Percentiles rank a stretch among this genome's conserved stretches.
phyloP scores from a whole-genome alignment of 92 coral and sea anemone genomes.

The Pocillopora meandrina region DNA sequence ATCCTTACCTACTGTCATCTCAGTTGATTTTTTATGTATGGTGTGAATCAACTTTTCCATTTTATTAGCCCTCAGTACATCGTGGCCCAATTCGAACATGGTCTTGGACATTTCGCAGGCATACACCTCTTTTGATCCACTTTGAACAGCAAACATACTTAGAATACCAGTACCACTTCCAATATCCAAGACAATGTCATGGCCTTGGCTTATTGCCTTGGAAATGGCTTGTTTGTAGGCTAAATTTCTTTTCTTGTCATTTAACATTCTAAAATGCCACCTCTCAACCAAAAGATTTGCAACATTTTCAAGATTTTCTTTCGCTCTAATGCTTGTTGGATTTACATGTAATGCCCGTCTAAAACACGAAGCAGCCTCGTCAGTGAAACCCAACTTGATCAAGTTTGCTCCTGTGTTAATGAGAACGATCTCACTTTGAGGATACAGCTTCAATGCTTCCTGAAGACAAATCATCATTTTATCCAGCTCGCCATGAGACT shows the following conservation, averaged over 20 bases:
- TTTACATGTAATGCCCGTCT: slow-evolving; percentile 74
- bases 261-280: slow-evolving; percentile 98
- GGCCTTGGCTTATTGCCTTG: slow-evolving; percentile 71
- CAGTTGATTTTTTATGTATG: slow-evolving; percentile 89
- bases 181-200: slow-evolving; percentile 81
- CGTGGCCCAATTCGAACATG: slow-evolving; percentile 90
- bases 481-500: slow-evolving; percentile 69
- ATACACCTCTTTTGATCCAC: slow-evolving; percentile 86
- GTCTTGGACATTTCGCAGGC: slow-evolving; percentile 99
- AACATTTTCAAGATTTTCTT: slow-evolving; percentile 83
- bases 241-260: slow-evolving; percentile 81
- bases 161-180: slow-evolving; percentile 97
- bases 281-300: slow-evolving; percentile 92
- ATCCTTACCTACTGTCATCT: slow-evolving; percentile 73
- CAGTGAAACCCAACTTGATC: slow-evolving; percentile 78
- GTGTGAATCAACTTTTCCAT: slow-evolving; percentile 74
- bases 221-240: slow-evolving; percentile 85
- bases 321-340: slow-evolving; percentile 68
- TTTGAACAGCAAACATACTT: slow-evolving; percentile 96
- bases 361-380: slow-evolving; percentile 89
- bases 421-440: slow-evolving; percentile 69
- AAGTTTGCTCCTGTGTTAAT: slow-evolving; percentile 82
- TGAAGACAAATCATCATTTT: slow-evolving; percentile 83
- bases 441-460: slow-evolving; percentile 80
- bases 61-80: slow-evolving; percentile 80